Conservation (phyloP, 1,140 invertebrate species). For the Saccostrea echinata region DNA sequence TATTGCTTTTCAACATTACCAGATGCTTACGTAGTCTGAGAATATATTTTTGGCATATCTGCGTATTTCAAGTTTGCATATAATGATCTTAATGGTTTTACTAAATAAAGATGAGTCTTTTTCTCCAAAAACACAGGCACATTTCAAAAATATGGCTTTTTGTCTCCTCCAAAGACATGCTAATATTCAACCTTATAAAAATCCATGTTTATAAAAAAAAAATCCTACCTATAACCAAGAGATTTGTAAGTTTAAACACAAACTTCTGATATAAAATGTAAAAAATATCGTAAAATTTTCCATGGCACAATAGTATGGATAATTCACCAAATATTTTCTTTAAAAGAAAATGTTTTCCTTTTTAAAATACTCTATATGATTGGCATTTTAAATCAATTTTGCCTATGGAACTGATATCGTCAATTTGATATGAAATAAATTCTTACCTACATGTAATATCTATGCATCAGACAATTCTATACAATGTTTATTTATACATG, state of each 20-base stretch:
- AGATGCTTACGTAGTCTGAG: neutral
- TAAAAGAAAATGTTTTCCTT: neutral
- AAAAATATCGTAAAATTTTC: neutral
- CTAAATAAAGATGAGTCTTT: neutral
- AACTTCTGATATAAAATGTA: neutral
- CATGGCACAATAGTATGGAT: constrained; percentile 18
- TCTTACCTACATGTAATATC: neutral
- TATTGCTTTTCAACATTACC: neutral
- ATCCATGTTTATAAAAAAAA: neutral
- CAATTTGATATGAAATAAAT: neutral
- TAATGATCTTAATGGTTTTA: constrained; percentile 1
- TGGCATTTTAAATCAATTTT: neutral
- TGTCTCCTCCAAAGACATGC: neutral
- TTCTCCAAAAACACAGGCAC: neutral
- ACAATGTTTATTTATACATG: neutral
- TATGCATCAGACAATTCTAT: neutral
- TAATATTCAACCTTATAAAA: neutral
- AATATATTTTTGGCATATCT: constrained; percentile 30
- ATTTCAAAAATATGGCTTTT: neutral
- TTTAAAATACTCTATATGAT: constrained; percentile 5
- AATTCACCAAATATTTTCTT: neutral
- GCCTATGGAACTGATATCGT: neutral
- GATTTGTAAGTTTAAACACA: neutral
- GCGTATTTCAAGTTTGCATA: constrained; percentile 24
- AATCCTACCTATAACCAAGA: neutral